Conservation (phyloP, 2,797 vertebrate genomes). For the Sebastes elongatus region DNA sequence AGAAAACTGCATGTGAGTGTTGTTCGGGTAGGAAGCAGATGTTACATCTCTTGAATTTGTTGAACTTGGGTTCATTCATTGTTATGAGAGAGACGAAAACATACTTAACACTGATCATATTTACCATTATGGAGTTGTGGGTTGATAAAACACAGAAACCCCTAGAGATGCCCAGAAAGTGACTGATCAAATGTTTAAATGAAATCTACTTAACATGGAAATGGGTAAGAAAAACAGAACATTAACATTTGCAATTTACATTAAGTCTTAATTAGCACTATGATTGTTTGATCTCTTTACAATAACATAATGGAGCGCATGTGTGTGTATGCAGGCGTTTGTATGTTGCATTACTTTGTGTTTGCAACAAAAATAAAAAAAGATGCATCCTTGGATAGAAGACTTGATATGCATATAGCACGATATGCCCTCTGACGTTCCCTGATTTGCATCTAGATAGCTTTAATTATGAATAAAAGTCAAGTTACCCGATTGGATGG, state of each 20-base stretch:
- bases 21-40: not conserved
- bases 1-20: not conserved
- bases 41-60: not conserved
- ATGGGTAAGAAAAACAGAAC: constrained; percentile 34
- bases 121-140: constrained; percentile 7
- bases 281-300: constrained; percentile 53
- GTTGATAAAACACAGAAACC: constrained; percentile 18
- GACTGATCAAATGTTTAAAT: constrained; percentile 13
- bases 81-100: not conserved
- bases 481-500: constrained; percentile 81
- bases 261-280: constrained; percentile 35
- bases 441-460: constrained; percentile 87
- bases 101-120: constrained; percentile 21
- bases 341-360: constrained; percentile 19
- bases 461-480: constrained; percentile 88
- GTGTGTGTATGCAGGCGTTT: not conserved
- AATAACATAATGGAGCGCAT: constrained; percentile 32
- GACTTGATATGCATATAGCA: constrained; percentile 67
- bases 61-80: not conserved
- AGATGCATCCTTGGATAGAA: constrained; percentile 26
- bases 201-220: constrained; percentile 40
- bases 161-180: constrained; percentile 5
- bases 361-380: constrained; percentile 38
- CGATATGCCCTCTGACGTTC: constrained; percentile 74
- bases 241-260: constrained; percentile 62